These are phyloP conservation scores for Asbolus verrucosus DNA, from an alignment of 1,140 invertebrate genomes.

Conservation along the genomic window DNA sequence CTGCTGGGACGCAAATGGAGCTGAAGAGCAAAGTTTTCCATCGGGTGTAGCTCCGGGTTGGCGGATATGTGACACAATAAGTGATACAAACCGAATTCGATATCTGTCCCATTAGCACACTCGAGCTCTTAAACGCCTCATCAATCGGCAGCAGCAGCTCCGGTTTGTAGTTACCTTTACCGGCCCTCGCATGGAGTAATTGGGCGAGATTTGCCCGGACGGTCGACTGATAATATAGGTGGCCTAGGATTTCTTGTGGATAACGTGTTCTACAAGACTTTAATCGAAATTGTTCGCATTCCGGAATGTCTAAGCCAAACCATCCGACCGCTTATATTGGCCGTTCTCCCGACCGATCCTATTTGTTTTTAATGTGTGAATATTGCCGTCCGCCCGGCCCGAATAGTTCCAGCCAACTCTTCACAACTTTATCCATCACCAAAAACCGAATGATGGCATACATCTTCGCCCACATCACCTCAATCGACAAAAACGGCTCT, in stretches of 20 bases:
- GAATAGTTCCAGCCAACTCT: slow-evolving; percentile 12
- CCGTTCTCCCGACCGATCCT: slow-evolving; percentile 46
- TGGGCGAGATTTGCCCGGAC: slow-evolving; percentile 47
- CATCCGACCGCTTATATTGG: slow-evolving; percentile 53
- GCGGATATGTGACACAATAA: slow-evolving; percentile 52
- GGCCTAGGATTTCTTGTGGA: slow-evolving; percentile 52
- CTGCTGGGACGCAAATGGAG: slow-evolving; percentile 14
- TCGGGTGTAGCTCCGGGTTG: slow-evolving; percentile 6
- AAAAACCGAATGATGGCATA: background rate
- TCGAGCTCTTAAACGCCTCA: slow-evolving; percentile 52
- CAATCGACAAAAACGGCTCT: too few species aligned
- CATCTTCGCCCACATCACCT: too few species aligned
- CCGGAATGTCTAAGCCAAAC: slow-evolving; percentile 56
- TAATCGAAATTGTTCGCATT: slow-evolving; percentile 56
- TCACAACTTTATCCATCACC: slow-evolving; percentile 20
- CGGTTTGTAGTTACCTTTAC: slow-evolving; percentile 51
- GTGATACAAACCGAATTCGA: slow-evolving; percentile 56
- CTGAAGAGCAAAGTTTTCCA: slow-evolving; percentile 21
- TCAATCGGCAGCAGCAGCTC: slow-evolving; percentile 53
- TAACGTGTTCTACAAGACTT: slow-evolving; percentile 56
- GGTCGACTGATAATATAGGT: slow-evolving; percentile 48
- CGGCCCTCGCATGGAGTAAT: slow-evolving; percentile 54
- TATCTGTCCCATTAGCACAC: slow-evolving; percentile 59
- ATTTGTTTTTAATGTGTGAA: slow-evolving; percentile 46
- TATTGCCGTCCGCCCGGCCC: slow-evolving; percentile 24